Evolutionary conservation across 2,113 vertebrate species (phyloP).

Genomic region (Leptobrachium ailaonicum): DNA sequence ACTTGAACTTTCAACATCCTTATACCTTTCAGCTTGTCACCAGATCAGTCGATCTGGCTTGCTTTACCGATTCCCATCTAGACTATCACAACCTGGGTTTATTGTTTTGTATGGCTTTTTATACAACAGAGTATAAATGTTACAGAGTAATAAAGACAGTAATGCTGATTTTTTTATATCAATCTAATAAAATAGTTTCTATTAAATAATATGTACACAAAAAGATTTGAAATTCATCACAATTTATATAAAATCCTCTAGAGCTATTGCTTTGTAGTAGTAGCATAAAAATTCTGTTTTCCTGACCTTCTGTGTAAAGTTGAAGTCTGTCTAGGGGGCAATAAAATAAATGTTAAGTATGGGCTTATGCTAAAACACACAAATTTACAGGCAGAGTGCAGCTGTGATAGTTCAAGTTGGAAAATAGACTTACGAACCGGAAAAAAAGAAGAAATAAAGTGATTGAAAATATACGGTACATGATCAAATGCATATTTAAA

Average conservation of each 20-base stretch:
- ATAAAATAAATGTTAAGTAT: conserved; percentile 70
- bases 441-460: conserved; percentile 51
- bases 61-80: no score
- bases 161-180: no score
- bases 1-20: no score
- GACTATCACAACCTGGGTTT: no score
- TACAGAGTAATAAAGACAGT: no score
- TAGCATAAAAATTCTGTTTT: conserved; percentile 63
- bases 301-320: conserved; percentile 59
- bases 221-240: conserved; percentile 7
- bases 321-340: conserved; percentile 62
- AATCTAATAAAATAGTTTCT: neutral
- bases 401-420: conserved; percentile 55
- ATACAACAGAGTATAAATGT: no score
- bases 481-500: no score
- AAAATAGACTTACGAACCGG: conserved; percentile 47
- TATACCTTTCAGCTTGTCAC: no score
- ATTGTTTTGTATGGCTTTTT: no score
- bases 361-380: conserved; percentile 63
- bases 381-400: conserved; percentile 63
- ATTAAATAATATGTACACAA: conserved; percentile 8
- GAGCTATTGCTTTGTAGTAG: conserved; percentile 55
- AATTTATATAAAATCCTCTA: conserved; percentile 38
- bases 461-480: conserved; percentile 43
- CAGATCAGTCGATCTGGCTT: no score